A percentile compares a stretch with the other conserved stretches of the same genome.
Conservation (phyloP, 2,888 invertebrate genomes). For the Lasioglossum vierecki region DNA sequence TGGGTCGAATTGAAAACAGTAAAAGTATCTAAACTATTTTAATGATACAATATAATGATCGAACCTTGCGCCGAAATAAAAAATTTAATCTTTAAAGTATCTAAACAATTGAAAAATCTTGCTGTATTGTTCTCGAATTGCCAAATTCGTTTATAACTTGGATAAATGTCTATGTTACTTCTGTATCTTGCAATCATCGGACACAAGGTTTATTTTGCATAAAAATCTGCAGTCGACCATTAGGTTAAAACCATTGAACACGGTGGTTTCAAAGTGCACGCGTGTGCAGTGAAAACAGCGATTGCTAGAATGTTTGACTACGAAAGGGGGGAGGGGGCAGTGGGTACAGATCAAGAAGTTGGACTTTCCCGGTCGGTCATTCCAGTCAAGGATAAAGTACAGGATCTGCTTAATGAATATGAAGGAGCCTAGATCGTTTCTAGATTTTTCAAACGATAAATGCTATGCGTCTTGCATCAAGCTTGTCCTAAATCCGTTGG, state of each 20-base stretch:
- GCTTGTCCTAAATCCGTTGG: constrained; percentile 3
- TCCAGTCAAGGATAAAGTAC: constrained; percentile 77
- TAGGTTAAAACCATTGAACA: background rate
- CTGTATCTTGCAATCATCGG: background rate
- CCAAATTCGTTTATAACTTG: no score
- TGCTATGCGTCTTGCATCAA: constrained; percentile 3
- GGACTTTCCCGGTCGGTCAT: constrained; percentile 77
- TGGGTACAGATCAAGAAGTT: constrained; percentile 47
- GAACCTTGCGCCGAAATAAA: no score
- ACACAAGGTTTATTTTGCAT: background rate
- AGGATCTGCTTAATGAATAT: constrained; percentile 70
- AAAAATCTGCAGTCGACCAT: background rate
- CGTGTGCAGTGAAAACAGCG: background rate
- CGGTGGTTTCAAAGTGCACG: background rate
- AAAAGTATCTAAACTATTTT: no score
- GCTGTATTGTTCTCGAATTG: no score
- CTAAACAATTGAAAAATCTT: no score
- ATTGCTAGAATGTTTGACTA: background rate
- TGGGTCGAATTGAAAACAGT: background rate
- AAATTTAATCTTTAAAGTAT: no score
- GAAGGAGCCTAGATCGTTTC: constrained; percentile 48
- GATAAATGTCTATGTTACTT: no score
- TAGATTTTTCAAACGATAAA: constrained; percentile 19
- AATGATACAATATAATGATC: no score
- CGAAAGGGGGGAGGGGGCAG: background rate